phyloP scores from a whole-genome alignment of 35 echinoderm and acorn worm species.

The Ptychodera flava region DNA sequence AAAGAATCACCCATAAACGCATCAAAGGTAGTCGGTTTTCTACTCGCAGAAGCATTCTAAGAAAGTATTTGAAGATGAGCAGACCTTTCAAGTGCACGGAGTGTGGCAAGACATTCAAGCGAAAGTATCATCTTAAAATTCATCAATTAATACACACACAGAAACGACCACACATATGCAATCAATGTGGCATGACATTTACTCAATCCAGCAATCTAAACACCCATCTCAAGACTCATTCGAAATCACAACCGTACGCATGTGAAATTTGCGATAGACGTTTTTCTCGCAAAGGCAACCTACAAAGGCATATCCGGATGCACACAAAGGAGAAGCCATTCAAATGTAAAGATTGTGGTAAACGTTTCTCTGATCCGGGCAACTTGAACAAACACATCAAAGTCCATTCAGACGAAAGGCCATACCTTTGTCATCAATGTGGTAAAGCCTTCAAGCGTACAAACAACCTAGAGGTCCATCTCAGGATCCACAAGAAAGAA shows the following conservation, averaged over 20 bases:
- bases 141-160: constrained; percentile 52
- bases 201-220: constrained; percentile 8
- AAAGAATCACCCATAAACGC: no score
- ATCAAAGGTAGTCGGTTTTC: no score
- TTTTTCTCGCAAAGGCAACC: constrained; percentile 25
- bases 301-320: constrained; percentile 57
- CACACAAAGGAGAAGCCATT: no score
- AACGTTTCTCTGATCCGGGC: no score
- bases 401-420: constrained; percentile 78
- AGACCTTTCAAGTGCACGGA: no score
- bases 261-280: constrained; percentile 47
- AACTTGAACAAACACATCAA: no score
- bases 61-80: no score
- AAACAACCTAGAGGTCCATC: constrained; percentile 92
- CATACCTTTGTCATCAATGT: constrained; percentile 96
- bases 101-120: constrained; percentile 25
- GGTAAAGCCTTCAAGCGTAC: constrained; percentile 87
- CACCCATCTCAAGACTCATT: constrained; percentile 53
- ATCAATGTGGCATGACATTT: constrained; percentile 53
- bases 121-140: constrained; percentile 25
- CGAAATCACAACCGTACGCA: constrained; percentile 62
- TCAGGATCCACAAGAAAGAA: constrained; percentile 74
- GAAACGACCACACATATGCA: constrained; percentile 41
- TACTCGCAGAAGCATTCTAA: no score
- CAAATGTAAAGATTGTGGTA: no score